Conservation (phyloP, 2,888 invertebrate genomes). For the Parascotia fuliginaria region DNA sequence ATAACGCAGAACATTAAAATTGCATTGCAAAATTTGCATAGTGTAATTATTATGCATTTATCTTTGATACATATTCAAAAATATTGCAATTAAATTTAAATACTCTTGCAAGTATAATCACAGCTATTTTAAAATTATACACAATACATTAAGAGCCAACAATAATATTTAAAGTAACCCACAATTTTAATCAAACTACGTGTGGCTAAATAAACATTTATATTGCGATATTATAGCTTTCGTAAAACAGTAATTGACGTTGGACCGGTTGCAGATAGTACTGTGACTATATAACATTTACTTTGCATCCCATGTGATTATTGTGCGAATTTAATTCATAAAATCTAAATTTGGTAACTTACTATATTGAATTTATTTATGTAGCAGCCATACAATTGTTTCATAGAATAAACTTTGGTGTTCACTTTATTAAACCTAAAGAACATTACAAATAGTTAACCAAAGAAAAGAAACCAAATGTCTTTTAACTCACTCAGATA, state of each 20-base stretch:
- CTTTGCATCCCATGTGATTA: conserved; percentile 31
- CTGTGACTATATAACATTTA: conserved; percentile 17
- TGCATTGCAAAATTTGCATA: no score
- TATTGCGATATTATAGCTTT: conserved; percentile 2
- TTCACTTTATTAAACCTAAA: conserved; percentile 70
- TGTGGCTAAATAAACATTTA: conserved; percentile 3
- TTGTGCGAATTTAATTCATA: conserved; percentile 64
- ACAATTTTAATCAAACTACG: background rate
- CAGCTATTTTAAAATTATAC: conserved; percentile 7
- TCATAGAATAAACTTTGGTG: conserved; percentile 71
- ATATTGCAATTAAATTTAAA: conserved; percentile 11
- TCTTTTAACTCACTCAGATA: conserved; percentile 67
- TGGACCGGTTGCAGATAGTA: conserved; percentile 10
- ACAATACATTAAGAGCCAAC: conserved; percentile 3
- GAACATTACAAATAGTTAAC: conserved; percentile 75
- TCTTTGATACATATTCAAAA: no score
- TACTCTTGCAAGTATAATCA: conserved; percentile 14
- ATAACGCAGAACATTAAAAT: no score
- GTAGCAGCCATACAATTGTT: conserved; percentile 38
- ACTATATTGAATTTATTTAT: conserved; percentile 35
- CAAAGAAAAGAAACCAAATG: conserved; percentile 68
- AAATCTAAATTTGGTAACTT: conserved; percentile 68
- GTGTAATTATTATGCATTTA: no score
- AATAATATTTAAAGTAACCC: conserved; percentile 1
- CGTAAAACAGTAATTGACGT: conserved; percentile 26